Evolutionary conservation across 2,888 invertebrate species (phyloP), one percentile per base, ranked within the genome.

Genomic region (Caenorhabditis sp.): DNA sequence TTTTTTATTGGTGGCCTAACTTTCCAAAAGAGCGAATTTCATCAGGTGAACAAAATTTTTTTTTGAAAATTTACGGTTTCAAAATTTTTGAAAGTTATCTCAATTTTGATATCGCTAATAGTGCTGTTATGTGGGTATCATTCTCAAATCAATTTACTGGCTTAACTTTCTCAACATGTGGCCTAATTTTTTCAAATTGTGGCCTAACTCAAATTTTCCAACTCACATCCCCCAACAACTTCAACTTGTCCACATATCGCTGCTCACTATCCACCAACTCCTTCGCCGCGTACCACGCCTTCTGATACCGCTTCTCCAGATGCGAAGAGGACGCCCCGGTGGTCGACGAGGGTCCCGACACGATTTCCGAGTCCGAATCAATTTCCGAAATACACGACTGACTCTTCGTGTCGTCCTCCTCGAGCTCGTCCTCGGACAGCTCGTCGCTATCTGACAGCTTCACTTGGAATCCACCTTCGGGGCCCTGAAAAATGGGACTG

Each of bases 251-350:
- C 0, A 95, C 95, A 89, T 95, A 95, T 79, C 94, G 94, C 80
- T 94, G 93, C 90, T 95, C 95, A 0, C 95, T 94, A 10, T 94
- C 93, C 12, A 95, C 92, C 38, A 95, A 92, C 89, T 95, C 95
- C 72, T 94, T 93, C 7, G 94, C 94, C n/a, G 94, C 94, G 85
- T 93, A 93, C 87, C 93, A 92, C 19, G 92, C 92, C 82, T 91
- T 91, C 49, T 90, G 91, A 68, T 82, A 73, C 38, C 89, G 72
- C 66, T 89, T 90, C 5, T 86, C 83, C 35, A 76, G 1, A 14
- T 82, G 80, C 0, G 44, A n/a, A n/a, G n/a, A n/a, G n/a, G n/a
- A 73, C 10, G 64, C 66, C n/a, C 38, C 38, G 6, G 12, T 10
- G 41, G 64, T 38, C 0, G 44, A 28, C 0, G 66, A 44, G 8